Evolutionary conservation across 2,888 invertebrate genomes (phyloP), one percentile per base, ranked within the genome.

Genomic region (Alloscopus bannaensis): DNA sequence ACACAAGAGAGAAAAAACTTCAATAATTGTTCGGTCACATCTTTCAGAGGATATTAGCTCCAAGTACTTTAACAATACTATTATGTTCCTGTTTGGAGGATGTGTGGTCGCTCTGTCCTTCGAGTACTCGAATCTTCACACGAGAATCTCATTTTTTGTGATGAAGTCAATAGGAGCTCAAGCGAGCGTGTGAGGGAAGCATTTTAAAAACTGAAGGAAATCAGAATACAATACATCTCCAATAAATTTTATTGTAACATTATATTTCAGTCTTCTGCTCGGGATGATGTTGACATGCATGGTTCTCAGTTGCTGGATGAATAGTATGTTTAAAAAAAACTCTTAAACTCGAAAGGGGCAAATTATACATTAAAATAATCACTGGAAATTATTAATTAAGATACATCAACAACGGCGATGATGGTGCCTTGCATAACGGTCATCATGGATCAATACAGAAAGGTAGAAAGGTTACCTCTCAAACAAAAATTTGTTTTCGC

Each of bases 241-340:
- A n/a, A 65, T 45, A 47, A 65, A 16, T 24, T 2, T 66, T 66
- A 60, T 70, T 57, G 20, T 16, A 22, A 20, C 45, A 26, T 29
- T 29, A 2, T 68, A 52, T 26, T 40, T 18, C 36, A 93, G 94
- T 87, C 89, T 96, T 72, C 94, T 95, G 88, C 91, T 96, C 87
- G 96, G 96, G 0, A 90, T 96, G 64, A 94, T 96, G 87, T 90
- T 93, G 82, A 95, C 96, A 18, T 95, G 96, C 0, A 96, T 95
- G 95, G 95, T 96, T 87, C 92, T 97, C 85, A 97, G 96, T 0
- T 97, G 97, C 96, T 97, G 97, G 97, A 96, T 97, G 85, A 96
- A 95, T 3, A 97, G 97, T 88, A 97, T 65, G 18, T 28, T 26
- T 26, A 28, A 3, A 28, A 8, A 28, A 57, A 57, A n/a, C 13